Base-by-base conservation (phyloP, 2,797 vertebrate species). In the Pangasius djambal region DNA sequence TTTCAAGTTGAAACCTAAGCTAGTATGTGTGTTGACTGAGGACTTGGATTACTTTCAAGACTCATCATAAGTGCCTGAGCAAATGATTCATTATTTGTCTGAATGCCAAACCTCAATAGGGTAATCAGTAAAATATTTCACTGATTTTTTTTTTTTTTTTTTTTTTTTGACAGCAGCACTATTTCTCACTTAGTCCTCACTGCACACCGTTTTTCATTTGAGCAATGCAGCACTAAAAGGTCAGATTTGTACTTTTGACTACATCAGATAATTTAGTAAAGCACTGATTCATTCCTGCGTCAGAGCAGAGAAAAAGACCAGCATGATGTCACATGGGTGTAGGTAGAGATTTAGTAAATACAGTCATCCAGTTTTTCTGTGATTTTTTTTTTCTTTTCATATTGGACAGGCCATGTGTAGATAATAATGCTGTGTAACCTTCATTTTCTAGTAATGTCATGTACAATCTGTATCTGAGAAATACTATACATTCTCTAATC, bases 61-160 rank as follows among this genome's bases (percentile, higher is more conserved):
- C 63, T 87, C 12, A 37, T 48, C 16, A 40, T 84, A 85, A 77
- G 87, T 88, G 87, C 87, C 87, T 88, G 70, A 78, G 57, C 6
- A 59, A 88, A 72, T 72, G 34, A 44, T 69, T 82, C 9, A 18
- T 83, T 37, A 77, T 85, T 65, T 85, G 70, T 28, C n/a, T 57
- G 34, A 75, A 86, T 59, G 34, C 52, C 85, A 86, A 61, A 63
- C 55, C 9, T 44, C 16, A 77, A 63, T 31, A 74, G 18, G 34
- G 57, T 59, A 59, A 40, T 86, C 34, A 48, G 52, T 86, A 18
- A 55, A 86, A 40, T 61, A 61, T 31, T 63, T 75, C 85, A 86
- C 85, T 86, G 85, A 61, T 67, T 52, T 40, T 57, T 5, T 18
- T 5, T 15, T 82, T 5, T 0, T 67, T 52, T 40, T 57, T 5